Base-by-base conservation (phyloP, 2,113 vertebrate genomes). In the Fulica atra region DNA sequence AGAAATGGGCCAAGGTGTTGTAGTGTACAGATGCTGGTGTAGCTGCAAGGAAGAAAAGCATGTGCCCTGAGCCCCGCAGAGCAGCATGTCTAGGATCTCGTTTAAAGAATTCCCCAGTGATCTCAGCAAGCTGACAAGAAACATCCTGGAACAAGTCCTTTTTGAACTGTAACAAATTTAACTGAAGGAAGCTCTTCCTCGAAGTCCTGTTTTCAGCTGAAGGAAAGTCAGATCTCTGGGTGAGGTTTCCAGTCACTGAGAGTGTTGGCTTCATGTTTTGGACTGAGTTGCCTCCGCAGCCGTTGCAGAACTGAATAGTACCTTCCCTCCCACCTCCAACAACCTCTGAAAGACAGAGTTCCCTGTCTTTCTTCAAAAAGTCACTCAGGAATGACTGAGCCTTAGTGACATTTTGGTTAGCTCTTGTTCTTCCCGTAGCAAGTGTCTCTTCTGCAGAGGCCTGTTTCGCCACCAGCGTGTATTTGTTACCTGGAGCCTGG, bases 71-170 rank as follows among this genome's bases (percentile, higher is more conserved):
- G 18, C 21, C 24, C 29, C 54, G 13, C 35, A 61, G 42, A 83
- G 29, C 46, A 33, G 38, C 0, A 0, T 33, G n/a, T 51, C 36
- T 64, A 29, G 46, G 15, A 57, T 38, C 15, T 63, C 53, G 19
- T 13, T 42, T 76, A n/a, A 88, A 23, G 25, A 10, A 54, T 50
- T 66, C 24, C n/a, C 21, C 24, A 38, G 20, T 24, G 17, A 72
- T 48, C 89, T 69, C 64, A 56, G 44, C 21, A 51, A 81, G 48
- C 28, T 66, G 25, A 10, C 40, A 72, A 40, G 36, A 91, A 60
- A 68, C 26, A 74, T 15, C 20, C 24, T 54, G 29, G n/a, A 73
- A 64, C 9, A 57, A 70, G 7, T 33, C 2, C 36, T 50, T 66
- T 63, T 25, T 68, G 40, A 91, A 33, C 35, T 29, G 13, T 10